Conservation (phyloP, 2,113 vertebrate species). For the Brevimyrus niger region DNA sequence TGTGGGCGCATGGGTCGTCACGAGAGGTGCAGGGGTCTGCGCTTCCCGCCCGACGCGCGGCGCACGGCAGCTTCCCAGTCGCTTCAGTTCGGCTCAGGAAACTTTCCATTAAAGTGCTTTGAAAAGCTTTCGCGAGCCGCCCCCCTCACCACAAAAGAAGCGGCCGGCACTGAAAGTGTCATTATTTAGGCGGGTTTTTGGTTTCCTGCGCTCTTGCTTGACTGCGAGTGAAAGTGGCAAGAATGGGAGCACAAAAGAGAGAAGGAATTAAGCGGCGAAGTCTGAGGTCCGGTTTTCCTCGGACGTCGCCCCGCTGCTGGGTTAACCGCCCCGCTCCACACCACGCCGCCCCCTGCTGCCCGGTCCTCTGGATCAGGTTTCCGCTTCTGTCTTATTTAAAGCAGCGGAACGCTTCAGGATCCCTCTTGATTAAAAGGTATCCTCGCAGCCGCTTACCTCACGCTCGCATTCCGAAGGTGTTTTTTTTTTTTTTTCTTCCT, state of each 20-base stretch:
- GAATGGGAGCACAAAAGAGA: slow-evolving; percentile 25
- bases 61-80: neutral
- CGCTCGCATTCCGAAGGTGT: slow-evolving; percentile 35
- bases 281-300: slow-evolving; percentile 13
- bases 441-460: slow-evolving; percentile 44
- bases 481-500: too few species aligned
- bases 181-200: neutral
- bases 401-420: slow-evolving; percentile 33
- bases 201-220: slow-evolving; percentile 17
- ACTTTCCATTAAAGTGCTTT: neutral
- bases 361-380: slow-evolving; percentile 43
- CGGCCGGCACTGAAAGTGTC: neutral
- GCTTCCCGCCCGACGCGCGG: neutral
- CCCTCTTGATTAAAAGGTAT: slow-evolving; percentile 52
- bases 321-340: neutral
- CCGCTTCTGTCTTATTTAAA: slow-evolving; percentile 42
- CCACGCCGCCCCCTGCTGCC: slow-evolving; percentile 6
- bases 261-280: slow-evolving; percentile 4
- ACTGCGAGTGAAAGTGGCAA: slow-evolving; percentile 26
- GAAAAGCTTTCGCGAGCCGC: neutral
- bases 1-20: neutral
- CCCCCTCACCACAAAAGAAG: neutral
- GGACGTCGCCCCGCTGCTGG: slow-evolving; percentile 3
- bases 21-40: neutral
- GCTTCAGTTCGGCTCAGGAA: neutral